Base-by-base conservation (phyloP, 2,113 vertebrate genomes). In the Embiotoca jacksoni region DNA sequence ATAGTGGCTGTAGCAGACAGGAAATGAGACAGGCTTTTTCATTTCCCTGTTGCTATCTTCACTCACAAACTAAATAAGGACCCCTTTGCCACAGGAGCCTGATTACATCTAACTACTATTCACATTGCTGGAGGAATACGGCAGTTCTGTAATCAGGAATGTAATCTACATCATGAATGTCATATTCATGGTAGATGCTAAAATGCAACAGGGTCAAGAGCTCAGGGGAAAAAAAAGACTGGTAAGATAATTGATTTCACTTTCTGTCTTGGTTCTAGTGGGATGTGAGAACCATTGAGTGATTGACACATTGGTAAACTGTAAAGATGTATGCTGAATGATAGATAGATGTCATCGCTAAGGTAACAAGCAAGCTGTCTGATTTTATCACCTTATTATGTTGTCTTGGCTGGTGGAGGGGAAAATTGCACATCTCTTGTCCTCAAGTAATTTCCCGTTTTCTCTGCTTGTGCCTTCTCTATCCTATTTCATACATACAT, bases 21-120 rank as follows among this genome's bases (percentile, higher is more conserved):
- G 95, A 95, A 95, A 95, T 95, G 92, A 95, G 93, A 92, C 70
- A 32, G 81, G 86, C 68, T 90, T 94, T 95, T 95, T 95, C 94
- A 95, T 95, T 95, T 95, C 93, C 92, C 87, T 78, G 81, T 77
- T 82, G 80, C 89, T 92, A 91, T 92, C 91, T 91, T 69, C 78
- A 71, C 84, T 84, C 83, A 73, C 86, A 91, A 92, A 92, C 90
- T 89, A 90, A 94, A 94, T 91, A 87, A 89, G 84, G 84, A 72
- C 84, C 81, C 60, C 80, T 91, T 92, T 88, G 80, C 89, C 75
- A 82, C 85, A 47, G 68, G 77, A 47, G 67, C 61, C 83, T 74
- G 91, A 92, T 93, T 93, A 89, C 84, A 94, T 94, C 85, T 92
- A 88, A 89, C 88, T 87, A 81, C 77, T 82, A 60, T 89, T 91